Evolutionary conservation across 2,797 vertebrate species (phyloP), one percentile per base, ranked within the genome.

Genomic region (Phalloptychus januarius): DNA sequence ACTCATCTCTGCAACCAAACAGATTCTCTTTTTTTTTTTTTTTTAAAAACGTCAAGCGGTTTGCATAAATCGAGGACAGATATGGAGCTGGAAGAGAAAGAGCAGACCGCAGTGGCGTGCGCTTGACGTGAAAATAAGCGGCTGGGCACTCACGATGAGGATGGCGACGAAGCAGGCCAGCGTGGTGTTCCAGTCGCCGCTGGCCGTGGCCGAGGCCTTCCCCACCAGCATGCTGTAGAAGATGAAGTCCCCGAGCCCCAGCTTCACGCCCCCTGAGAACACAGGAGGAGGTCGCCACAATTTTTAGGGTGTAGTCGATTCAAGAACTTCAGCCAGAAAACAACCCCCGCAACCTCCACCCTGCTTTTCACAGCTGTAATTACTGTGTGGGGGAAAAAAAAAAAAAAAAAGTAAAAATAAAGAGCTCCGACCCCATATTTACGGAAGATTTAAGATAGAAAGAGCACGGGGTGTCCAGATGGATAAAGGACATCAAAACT

Each of bases 211-310:
- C 25, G 98, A 99, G 61, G 98, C 98, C 94, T 99, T 99, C 77
- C 98, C 98, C 91, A 99, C 98, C 82, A 99, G 93, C 95, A 99
- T 98, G 90, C 98, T 99, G 95, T 99, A 99, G 95, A 99, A 99
- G 94, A 99, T 99, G 94, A 99, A 99, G 90, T 99, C 98, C 90
- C 98, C 98, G 36, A 99, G 94, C 65, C 98, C 98, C 2, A 99
- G 96, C 79, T 99, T 99, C 74, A 99, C 98, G 78, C 98, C 98
- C 88, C 98, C 98, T 99, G 92, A 87, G 87, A 91, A 91, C 70
- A 89, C 75, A 94, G 77, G 65, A 94, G 77, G 65, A 83, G 78
- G 69, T 84, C 75, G 65, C 77, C 88, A 7, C 88, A 86, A 72
- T 91, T 81, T 74, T 91, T 80, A 92, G 87, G 91, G 85, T 85